Conservation (phyloP, 2,888 invertebrate genomes). For the Stenichneumon culpator region DNA sequence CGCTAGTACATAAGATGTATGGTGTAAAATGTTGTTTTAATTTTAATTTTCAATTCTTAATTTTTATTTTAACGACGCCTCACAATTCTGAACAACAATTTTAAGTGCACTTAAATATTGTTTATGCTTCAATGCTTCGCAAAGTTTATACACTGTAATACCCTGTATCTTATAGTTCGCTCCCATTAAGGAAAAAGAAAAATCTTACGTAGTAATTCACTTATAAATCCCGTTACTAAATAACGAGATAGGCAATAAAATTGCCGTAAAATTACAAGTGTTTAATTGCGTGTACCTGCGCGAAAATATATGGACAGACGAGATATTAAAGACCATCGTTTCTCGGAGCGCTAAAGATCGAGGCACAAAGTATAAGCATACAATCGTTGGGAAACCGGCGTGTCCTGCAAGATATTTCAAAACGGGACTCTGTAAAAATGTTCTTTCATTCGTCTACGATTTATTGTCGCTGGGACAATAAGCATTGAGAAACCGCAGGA, state of each 20-base stretch:
- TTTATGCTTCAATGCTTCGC: no score
- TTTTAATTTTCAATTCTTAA: no score
- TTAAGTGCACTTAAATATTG: no score
- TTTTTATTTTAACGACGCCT: no score
- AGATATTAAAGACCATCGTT: constrained; percentile 23
- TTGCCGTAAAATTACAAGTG: constrained; percentile 20
- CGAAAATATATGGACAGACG: neutral
- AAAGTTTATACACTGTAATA: no score
- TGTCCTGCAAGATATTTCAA: constrained; percentile 45
- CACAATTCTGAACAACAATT: no score
- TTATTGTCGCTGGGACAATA: constrained; percentile 63
- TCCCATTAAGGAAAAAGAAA: neutral
- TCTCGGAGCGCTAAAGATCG: constrained; percentile 16
- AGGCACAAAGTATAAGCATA: neutral
- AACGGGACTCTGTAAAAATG: constrained; percentile 62
- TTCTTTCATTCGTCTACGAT: constrained; percentile 60
- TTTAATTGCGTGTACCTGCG: constrained; percentile 20
- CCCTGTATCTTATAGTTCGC: no score
- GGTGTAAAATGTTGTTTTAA: no score
- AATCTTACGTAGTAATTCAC: constrained; percentile 6
- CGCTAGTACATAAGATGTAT: no score
- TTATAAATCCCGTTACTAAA: constrained; percentile 31
- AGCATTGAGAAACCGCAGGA: constrained; percentile 54
- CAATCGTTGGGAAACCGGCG: constrained; percentile 53
- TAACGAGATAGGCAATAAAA: constrained; percentile 25